Conservation (phyloP, 2,113 vertebrate species). For the Mustelus asterias region DNA sequence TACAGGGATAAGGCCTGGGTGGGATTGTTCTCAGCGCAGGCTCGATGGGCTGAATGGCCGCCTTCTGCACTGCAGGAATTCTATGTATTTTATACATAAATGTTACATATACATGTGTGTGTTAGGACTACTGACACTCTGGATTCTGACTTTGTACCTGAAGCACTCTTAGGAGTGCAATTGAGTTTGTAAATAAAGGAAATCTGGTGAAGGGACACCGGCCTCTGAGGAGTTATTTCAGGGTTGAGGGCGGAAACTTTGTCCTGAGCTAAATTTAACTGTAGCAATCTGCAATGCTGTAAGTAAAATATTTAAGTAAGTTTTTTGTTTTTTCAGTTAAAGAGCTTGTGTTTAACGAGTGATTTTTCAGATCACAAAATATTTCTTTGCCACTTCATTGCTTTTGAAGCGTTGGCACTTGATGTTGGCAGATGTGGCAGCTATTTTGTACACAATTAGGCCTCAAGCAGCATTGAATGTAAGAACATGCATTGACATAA, state of each 20-base stretch:
- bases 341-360: not conserved
- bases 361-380: not conserved
- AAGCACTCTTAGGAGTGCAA: too few relatives aligned
- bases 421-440: not conserved
- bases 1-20: too few relatives aligned
- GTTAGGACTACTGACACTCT: too few relatives aligned
- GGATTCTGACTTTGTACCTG: too few relatives aligned
- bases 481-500: not conserved
- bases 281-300: not conserved
- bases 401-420: not conserved
- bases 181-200: too few relatives aligned
- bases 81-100: too few relatives aligned
- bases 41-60: too few relatives aligned
- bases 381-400: not conserved
- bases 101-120: too few relatives aligned
- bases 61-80: too few relatives aligned
- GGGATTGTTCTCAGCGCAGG: too few relatives aligned
- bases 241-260: not conserved
- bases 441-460: not conserved
- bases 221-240: too few relatives aligned
- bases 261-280: not conserved
- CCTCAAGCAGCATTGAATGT: not conserved
- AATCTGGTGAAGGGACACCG: too few relatives aligned
- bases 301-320: not conserved
- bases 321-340: not conserved